A percentile compares a stretch with the other conserved stretches of the same genome.
These are phyloP conservation scores for Cryptoprocta ferox DNA, from an alignment of 2,797 vertebrate genomes.

Conservation along the genomic window DNA sequence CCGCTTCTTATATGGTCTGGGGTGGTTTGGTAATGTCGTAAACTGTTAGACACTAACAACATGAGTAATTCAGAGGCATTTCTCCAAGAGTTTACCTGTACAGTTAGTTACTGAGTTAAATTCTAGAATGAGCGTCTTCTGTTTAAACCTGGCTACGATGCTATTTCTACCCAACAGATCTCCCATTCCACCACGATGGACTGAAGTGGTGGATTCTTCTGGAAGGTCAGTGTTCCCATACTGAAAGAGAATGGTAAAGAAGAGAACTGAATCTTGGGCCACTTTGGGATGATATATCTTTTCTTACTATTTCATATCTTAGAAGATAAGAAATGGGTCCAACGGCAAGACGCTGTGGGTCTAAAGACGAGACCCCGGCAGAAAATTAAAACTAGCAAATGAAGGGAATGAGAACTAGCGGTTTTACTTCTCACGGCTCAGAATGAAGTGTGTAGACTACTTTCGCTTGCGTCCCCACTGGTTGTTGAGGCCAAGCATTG, in stretches of 20 bases:
- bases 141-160: neutral
- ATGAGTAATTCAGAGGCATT: neutral
- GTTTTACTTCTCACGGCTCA: neutral
- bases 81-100: neutral
- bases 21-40: neutral
- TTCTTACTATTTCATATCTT: slow-evolving; percentile 17
- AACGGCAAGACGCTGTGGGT: neutral
- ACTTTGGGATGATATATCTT: neutral
- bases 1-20: neutral
- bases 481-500: neutral
- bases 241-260: neutral
- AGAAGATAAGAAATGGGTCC: neutral
- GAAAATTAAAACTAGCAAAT: neutral
- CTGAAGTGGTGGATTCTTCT: neutral
- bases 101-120: neutral
- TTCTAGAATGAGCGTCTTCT: neutral
- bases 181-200: neutral
- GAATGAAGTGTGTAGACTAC: neutral
- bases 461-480: neutral
- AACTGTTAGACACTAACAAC: neutral
- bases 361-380: neutral
- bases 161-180: neutral
- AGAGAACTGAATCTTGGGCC: neutral
- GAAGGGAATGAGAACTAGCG: neutral
- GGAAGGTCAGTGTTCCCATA: neutral